These are phyloP conservation scores for Pterophyllum scalare DNA, from an alignment of 2,113 vertebrate species.

Conservation along the genomic window DNA sequence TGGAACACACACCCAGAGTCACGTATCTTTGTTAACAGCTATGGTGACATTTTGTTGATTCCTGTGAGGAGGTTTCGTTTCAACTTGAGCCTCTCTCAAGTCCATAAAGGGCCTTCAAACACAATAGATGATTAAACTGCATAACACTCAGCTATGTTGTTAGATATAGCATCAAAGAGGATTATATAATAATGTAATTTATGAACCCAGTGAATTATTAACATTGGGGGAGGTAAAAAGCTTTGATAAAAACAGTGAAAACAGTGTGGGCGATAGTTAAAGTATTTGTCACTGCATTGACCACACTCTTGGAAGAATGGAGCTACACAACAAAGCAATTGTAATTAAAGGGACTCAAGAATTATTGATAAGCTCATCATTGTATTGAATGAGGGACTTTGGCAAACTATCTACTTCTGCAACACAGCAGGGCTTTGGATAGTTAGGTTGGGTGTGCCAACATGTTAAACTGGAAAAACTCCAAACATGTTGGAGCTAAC, in stretches of 20 bases:
- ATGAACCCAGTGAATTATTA: slow-evolving; percentile 14
- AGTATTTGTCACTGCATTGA: background rate
- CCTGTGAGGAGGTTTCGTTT: slow-evolving; percentile 7
- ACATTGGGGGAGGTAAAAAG: background rate
- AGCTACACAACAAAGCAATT: background rate
- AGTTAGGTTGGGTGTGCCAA: background rate
- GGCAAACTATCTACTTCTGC: background rate
- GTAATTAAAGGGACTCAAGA: background rate
- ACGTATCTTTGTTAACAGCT: slow-evolving; percentile 18
- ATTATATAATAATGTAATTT: slow-evolving; percentile 10
- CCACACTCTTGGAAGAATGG: background rate
- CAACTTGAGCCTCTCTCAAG: background rate
- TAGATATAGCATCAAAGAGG: slow-evolving; percentile 5
- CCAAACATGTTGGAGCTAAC: background rate
- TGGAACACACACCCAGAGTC: slow-evolving; percentile 40
- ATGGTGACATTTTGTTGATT: slow-evolving; percentile 37
- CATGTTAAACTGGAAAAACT: background rate
- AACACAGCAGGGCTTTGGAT: background rate
- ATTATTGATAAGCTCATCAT: background rate
- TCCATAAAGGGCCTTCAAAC: background rate
- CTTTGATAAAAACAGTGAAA: background rate
- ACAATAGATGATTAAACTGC: slow-evolving; percentile 8
- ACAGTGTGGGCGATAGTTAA: background rate
- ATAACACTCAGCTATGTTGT: background rate
- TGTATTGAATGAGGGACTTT: background rate